Evolutionary conservation across 2,797 vertebrate species (phyloP).

Genomic region (Dendrocincla tyrannina): DNA sequence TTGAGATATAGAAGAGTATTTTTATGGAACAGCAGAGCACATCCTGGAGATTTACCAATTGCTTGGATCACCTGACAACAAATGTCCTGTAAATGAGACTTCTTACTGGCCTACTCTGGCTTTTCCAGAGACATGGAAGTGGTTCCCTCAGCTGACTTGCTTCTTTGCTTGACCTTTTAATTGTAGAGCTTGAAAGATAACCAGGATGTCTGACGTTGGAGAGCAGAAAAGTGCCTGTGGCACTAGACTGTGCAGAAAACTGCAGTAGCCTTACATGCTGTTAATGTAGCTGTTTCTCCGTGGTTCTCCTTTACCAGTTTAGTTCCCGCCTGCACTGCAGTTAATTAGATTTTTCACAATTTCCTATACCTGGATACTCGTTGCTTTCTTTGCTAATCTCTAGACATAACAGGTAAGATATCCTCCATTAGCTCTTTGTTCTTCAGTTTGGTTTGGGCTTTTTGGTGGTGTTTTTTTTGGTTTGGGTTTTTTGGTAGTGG

Average conservation of each 20-base stretch:
- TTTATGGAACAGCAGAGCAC: not conserved
- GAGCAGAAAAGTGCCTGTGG: not conserved
- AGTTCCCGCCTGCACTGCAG: not conserved
- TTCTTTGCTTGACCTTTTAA: conserved; percentile 9
- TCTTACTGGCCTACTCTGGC: not conserved
- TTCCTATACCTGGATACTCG: accelerated
- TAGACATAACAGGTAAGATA: not conserved
- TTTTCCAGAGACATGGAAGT: not conserved
- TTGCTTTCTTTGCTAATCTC: not conserved
- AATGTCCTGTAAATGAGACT: not conserved
- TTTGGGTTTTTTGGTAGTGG: not conserved
- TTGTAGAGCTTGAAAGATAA: not conserved
- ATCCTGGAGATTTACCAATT: not conserved
- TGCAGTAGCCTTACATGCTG: not conserved
- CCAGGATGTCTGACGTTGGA: not conserved
- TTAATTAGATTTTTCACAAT: not conserved
- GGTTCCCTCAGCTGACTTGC: not conserved
- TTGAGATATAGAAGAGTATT: not conserved
- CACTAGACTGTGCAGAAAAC: not conserved
- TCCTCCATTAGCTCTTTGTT: not conserved
- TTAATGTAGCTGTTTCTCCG: not conserved
- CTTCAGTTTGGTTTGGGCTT: not conserved
- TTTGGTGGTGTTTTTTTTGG: not conserved
- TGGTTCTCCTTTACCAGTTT: not conserved
- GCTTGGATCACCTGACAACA: not conserved